A percentile compares a stretch with the other conserved stretches of the same genome.
Evolutionary conservation across 2,113 vertebrate genomes (phyloP).

Genomic region (Pogona vitticeps): DNA sequence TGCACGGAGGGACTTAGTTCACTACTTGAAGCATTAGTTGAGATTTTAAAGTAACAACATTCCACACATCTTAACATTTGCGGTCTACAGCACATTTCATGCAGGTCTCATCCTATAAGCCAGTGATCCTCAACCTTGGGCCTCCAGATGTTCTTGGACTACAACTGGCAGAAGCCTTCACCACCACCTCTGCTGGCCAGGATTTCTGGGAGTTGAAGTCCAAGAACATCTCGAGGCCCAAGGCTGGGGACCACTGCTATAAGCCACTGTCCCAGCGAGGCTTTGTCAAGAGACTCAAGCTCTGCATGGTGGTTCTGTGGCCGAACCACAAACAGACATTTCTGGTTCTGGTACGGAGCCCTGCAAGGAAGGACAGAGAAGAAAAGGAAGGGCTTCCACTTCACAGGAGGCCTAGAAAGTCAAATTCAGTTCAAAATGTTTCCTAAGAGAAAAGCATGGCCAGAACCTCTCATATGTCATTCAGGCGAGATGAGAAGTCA

Average conservation of each 20-base stretch:
- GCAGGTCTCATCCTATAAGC: neutral
- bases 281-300: neutral
- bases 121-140: too few species aligned
- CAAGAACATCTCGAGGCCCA: too few species aligned
- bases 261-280: neutral
- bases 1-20: neutral
- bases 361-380: neutral
- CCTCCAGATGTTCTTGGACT: too few species aligned
- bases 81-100: neutral
- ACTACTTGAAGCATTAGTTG: neutral
- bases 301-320: too few species aligned
- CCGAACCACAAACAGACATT: too few species aligned
- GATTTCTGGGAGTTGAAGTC: too few species aligned
- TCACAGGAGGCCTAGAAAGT: too few species aligned
- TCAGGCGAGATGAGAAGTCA: too few species aligned
- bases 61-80: neutral
- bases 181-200: too few species aligned
- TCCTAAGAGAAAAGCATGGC: neutral
- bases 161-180: too few species aligned
- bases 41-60: neutral
- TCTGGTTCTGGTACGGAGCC: neutral
- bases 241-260: too few species aligned
- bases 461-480: too few species aligned
- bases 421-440: neutral
- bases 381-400: neutral